Base-by-base conservation (phyloP, 2,797 vertebrate species). In the Muscicapa striata region DNA sequence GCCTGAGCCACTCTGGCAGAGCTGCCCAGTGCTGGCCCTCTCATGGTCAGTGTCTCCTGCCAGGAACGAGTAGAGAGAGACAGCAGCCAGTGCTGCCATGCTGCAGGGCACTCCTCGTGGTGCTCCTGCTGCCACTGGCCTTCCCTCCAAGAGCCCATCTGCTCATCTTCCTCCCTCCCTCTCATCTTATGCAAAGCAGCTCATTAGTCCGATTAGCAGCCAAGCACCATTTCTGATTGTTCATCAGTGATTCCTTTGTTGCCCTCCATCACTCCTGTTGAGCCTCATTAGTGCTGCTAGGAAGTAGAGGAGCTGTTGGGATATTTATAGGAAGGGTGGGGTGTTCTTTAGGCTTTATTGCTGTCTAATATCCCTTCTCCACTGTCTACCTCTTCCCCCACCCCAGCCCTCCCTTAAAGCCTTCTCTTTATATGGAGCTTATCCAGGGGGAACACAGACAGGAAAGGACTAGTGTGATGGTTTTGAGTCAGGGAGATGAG, bases 131-230 rank as follows among this genome's bases (percentile, higher is more conserved):
- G 73, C 51, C n/a, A 55, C 49, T 80, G 59, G 52, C 57, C 78
- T 95, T 89, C 84, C 86, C 46, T 89, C 64, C 48, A 82, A 86
- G 49, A 91, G 40, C 70, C 84, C 72, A 90, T 68, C 77, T 70
- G 80, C 73, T 90, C 69, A 23, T 79, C 23, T 87, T 91, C 40
- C 26, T 91, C 82, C 51, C 34, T 73, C 63, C 73, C 41, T 61
- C 84, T 77, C 64, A 69, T 41, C 10, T 95, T 93, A 95, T 87
- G 96, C 93, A 69, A 73, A 95, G 90, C 22, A 94, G 69, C 24
- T 94, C 84, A 82, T 95, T 95, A 96, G 84, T 86, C 89, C 82
- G 62, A 95, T 97, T 96, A 96, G 62, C 72, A 93, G 63, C 84
- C 3, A 40, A 96, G 76, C 85, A 82, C 54, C 79, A 90, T 67